Base-by-base conservation (phyloP, 2,797 vertebrate genomes). In the Rhyacichthys aspro region DNA sequence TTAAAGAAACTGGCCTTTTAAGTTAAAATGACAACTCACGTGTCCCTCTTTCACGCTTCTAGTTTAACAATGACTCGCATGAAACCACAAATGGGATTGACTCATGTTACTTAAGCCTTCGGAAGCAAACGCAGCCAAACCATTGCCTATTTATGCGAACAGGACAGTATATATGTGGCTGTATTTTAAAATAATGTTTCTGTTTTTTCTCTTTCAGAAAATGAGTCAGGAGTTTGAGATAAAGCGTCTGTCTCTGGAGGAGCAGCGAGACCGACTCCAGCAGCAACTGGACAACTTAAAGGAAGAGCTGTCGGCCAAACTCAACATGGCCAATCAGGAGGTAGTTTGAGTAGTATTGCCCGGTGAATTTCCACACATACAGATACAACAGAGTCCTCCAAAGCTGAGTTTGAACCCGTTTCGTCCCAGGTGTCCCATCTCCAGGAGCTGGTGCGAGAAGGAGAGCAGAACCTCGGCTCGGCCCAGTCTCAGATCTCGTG, bases 141-240 rank as follows among this genome's bases (percentile, higher is more conserved):
- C 23, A n/a, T 8, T 6, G 28, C 28, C 33, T 46, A 23, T 28
- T 14, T 1, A 6, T n/a, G 33, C 48, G 17, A 8, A 18, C n/a
- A 7, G 39, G 3, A 14, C 7, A n/a, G n/a, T 12, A 41, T n/a
- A n/a, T n/a, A n/a, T n/a, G n/a, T n/a, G n/a, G n/a, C n/a, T n/a
- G n/a, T n/a, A n/a, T n/a, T n/a, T 41, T 14, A 41, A 6, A 5
- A 41, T 7, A 3, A 41, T 16, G 36, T 15, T 23, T 60, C 3
- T 44, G 55, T 10, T n/a, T 50, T 55, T 67, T 0, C 8, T 39
- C 37, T 7, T 41, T 14, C 71, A 89, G 97, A 96, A 98, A 83
- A 86, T 99, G 87, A 95, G 96, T 56, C 96, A 98, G 83, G 94
- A 96, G 82, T 95, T 95, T 90, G 95, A 97, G 89, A 98, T 96